A percentile compares a stretch with the other conserved stretches of the same genome.
These are phyloP conservation scores for Lacanobia wlatinum DNA, from an alignment of 2,888 invertebrate species.

Conservation along the genomic window DNA sequence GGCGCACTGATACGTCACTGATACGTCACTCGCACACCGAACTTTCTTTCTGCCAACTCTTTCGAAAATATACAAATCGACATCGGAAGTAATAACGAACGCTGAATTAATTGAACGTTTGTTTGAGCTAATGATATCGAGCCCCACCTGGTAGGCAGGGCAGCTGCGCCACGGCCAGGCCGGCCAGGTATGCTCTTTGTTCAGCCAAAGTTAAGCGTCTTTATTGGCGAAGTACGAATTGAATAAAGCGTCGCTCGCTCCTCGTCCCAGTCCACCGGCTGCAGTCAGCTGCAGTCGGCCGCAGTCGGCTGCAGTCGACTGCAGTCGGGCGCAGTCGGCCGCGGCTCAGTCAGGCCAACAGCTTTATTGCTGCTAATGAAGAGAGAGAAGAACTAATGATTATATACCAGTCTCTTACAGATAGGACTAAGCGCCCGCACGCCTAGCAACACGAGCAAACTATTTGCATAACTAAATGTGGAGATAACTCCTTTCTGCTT, in stretches of 20 bases:
- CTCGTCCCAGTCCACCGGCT: background rate
- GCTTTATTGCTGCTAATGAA: background rate
- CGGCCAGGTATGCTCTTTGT: slow-evolving; percentile 5
- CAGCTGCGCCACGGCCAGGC: slow-evolving; percentile 16
- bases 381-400: background rate
- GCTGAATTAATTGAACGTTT: slow-evolving; percentile 16
- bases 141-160: background rate
- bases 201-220: background rate
- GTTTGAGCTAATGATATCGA: slow-evolving; percentile 1
- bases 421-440: background rate
- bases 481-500: background rate
- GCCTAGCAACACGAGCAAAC: background rate
- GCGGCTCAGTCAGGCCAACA: background rate
- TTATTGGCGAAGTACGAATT: slow-evolving; percentile 17
- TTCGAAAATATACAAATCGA: background rate
- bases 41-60: background rate
- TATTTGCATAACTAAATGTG: background rate
- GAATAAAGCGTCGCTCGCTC: slow-evolving; percentile 10
- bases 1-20: background rate
- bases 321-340: background rate
- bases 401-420: background rate
- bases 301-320: background rate
- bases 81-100: background rate
- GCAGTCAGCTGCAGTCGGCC: background rate
- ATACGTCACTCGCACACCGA: background rate